A percentile compares a stretch with the other conserved stretches of the same genome.
Conservation (phyloP, 2,113 vertebrate species). For the Sebastes fasciatus region DNA sequence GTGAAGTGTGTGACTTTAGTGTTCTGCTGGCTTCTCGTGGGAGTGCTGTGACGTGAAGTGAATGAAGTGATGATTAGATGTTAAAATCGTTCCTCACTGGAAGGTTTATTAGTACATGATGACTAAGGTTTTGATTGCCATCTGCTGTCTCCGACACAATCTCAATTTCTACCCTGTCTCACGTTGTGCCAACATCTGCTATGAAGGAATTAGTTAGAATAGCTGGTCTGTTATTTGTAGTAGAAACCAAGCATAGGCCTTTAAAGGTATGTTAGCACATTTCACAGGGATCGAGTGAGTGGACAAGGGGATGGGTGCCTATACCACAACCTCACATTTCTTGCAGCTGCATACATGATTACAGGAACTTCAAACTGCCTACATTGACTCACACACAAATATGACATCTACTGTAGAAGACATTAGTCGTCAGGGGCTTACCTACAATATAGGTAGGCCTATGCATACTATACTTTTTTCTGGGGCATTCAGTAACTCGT, state of each 20-base stretch:
- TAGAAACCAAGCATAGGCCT: constrained; percentile 16
- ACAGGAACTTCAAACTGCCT: constrained; percentile 36
- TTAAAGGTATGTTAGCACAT: constrained; percentile 36
- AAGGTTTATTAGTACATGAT: constrained; percentile 17
- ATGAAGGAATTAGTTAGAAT: constrained; percentile 39
- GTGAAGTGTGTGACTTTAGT: constrained; percentile 24
- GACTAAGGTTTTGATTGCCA: constrained; percentile 29
- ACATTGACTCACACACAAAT: constrained; percentile 28
- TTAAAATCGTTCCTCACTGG: neutral
- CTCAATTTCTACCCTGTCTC: constrained; percentile 22
- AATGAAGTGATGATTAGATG: constrained; percentile 31
- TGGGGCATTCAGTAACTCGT: constrained; percentile 37
- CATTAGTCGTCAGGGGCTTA: constrained; percentile 10
- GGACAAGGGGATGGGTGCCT: constrained; percentile 29
- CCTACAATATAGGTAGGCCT: constrained; percentile 10
- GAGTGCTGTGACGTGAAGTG: constrained; percentile 44
- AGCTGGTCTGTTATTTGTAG: constrained; percentile 38
- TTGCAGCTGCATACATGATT: constrained; percentile 26
- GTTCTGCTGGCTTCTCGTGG: constrained; percentile 40
- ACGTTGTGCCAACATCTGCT: constrained; percentile 13
- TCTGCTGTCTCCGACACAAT: constrained; percentile 12
- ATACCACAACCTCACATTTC: constrained; percentile 12
- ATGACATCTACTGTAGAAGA: constrained; percentile 54
- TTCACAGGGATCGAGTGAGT: constrained; percentile 32
- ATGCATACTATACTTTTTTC: constrained; percentile 14